Conservation (phyloP, 2,797 vertebrate species). For the Phalloptychus januarius region DNA sequence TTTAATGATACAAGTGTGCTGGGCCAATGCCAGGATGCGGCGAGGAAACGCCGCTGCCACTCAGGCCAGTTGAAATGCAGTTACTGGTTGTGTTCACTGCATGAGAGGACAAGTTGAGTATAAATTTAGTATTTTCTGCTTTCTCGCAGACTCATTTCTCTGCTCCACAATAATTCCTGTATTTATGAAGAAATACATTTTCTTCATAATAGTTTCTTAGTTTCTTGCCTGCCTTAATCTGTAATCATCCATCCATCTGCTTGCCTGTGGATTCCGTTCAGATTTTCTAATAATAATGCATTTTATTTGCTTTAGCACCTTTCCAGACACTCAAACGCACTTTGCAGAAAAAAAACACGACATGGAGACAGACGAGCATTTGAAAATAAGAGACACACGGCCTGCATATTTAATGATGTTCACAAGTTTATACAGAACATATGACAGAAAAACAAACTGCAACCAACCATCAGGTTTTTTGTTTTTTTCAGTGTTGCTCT, state of each 20-base stretch:
- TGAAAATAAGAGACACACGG: conserved; percentile 28
- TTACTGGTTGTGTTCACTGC: conserved; percentile 76
- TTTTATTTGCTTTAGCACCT: too few relatives aligned
- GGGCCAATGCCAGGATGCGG: conserved; percentile 76
- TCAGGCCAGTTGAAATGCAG: conserved; percentile 75
- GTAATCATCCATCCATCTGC: conserved; percentile 15
- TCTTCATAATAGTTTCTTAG: conserved; percentile 22
- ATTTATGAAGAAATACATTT: conserved; percentile 17
- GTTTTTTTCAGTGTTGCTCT: conserved; percentile 28
- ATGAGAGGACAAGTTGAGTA: conserved; percentile 72
- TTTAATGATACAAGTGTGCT: conserved; percentile 82
- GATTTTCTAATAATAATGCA: background rate
- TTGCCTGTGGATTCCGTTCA: background rate
- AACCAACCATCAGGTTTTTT: conserved; percentile 42
- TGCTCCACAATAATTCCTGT: background rate
- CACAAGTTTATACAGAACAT: conserved; percentile 40
- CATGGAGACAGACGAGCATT: background rate
- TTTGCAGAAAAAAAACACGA: background rate
- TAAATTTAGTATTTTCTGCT: conserved; percentile 74
- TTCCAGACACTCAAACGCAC: too few relatives aligned
- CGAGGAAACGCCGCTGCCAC: conserved; percentile 76
- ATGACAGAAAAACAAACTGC: conserved; percentile 42
- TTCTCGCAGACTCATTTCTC: conserved; percentile 2
- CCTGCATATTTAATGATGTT: too few relatives aligned
- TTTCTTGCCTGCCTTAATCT: conserved; percentile 4